Base-by-base conservation (phyloP, 2,797 vertebrate species). In the Coreius guichenoti region DNA sequence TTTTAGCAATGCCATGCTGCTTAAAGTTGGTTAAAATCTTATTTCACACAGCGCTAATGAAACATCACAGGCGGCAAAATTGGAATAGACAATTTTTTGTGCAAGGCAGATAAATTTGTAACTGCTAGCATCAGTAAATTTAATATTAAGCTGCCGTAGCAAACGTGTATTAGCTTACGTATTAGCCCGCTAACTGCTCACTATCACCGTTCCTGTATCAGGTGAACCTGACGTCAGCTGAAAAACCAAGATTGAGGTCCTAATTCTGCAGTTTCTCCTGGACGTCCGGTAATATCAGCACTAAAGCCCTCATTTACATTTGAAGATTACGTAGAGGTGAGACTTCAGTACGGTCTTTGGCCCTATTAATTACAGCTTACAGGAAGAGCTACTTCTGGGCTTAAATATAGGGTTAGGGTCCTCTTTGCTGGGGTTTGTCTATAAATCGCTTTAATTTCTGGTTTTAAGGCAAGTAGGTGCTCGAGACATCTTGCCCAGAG, bases 391-490 rank as follows among this genome's bases (percentile, higher is more conserved):
- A 36, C 75, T 86, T 82, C 84, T 65, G 17, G 65, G 79, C 86
- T 89, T 89, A 87, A 88, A 90, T 86, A 86, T 86, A 86, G 87
- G 89, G 87, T 90, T 87, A 89, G 70, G 54, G 58, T 47, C 73
- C 49, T 80, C 86, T 90, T 88, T 81, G 70, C 68, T 21, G 56
- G 80, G 90, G 85, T 86, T 88, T 88, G 84, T 75, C 86, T 70
- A 86, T 87, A 90, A 90, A 90, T 84, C 86, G 54, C 86, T 90
- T 87, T 90, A 89, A 91, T 90, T 90, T 89, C 69, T 80, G 83
- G 80, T 75, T 87, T 90, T 88, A 88, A 77, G 81, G 81, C 80
- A 79, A 80, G 89, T 51, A 82, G 84, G 85, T 87, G 85, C 88
- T 86, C 85, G 77, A 83, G 82, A 86, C 84, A 76, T 49, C 31